Base-by-base conservation (phyloP, 2,113 vertebrate species). In the Lasiurus cinereus region DNA sequence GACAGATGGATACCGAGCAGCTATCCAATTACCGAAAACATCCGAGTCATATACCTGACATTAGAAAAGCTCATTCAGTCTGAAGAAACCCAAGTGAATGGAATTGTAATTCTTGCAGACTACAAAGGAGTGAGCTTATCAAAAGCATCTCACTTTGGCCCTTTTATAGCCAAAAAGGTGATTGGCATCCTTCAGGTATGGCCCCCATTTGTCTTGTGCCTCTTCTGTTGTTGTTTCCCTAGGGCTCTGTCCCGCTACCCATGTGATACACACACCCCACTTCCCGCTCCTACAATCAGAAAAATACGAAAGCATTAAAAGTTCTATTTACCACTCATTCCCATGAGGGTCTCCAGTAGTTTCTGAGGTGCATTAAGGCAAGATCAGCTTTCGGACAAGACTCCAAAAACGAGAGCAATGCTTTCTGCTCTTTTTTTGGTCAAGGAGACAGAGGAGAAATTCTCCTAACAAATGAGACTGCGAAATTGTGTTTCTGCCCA, bases 21-120 rank as follows among this genome's bases (percentile, higher is more conserved):
- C 98, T 99, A 99, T 62, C 99, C 99, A 2, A 99, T 99, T 97
- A 99, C 99, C 1, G 99, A 99, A 98, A 99, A 99, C 78, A 99
- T 99, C 96, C 99, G 99, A 93, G 99, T 99, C 94, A 98, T 99
- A 96, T 99, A 99, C 97, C 98, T 99, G 98, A 99, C 99, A 0
- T 98, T 99, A 97, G 99, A 99, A 98, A 99, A 99, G 98, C 98
- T 99, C 97, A 99, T 99, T 97, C 99, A 99, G 97, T 98, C 99
- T 0, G 99, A 99, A 98, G 99, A 99, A 96, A 99, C 99, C 15
- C 99, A 99, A 97, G 99, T 99, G 96, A 99, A 99, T 88, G 99
- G 99, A 85, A 99, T 99, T 83, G 99, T 99, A 88, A 99, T 99
- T 94, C 98, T 99, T 69, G 99, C 99, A 39, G 99, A 99, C 98